Base-by-base conservation (phyloP, 2,888 invertebrate genomes). In the Rosalia funebris region DNA sequence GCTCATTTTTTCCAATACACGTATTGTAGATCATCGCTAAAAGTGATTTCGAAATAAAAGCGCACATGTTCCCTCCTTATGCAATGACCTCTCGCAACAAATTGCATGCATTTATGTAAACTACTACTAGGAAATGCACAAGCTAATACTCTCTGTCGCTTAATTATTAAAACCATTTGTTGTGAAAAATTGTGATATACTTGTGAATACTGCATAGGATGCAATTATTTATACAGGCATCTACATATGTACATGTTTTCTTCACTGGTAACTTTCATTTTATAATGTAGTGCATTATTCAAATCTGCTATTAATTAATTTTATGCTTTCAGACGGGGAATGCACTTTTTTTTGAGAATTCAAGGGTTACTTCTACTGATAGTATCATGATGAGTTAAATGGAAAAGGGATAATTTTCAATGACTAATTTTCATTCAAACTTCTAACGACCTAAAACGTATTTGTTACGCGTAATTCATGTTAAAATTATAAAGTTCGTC, bases 81-180 rank as follows among this genome's bases (percentile, higher is more conserved):
- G 34, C 55, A 45, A n/a, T 45, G 45, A 44, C 31, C 48, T 48
- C 36, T 48, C 17, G n/a, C 36, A 36, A 37, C 48, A 48, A 36
- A 48, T 36, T 44, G 37, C 36, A 45, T 55, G 42, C 45, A 25
- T 45, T 55, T 54, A 46, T 46, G 45, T 36, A 54, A 54, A 45
- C 34, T n/a, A 45, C 19, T 55, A 45, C 55, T 19, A 45, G 45
- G 55, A 55, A 55, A 55, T 17, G 36, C 45, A 54, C 12, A 17
- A 16, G 44, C 16, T 54, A 36, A 36, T 37, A 15, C 16, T 25
- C n/a, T n/a, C 45, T 44, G 55, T 39, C 50, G 20, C 10, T 39
- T n/a, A 19, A 44, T 44, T 19, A 44, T 25, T 39, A 20, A 50
- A 39, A 39, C 50, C 14, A 25, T 50, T 50, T 50, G 25, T 20